Base-by-base conservation (phyloP, 2,113 vertebrate species). In the Sceloporus undulatus region DNA sequence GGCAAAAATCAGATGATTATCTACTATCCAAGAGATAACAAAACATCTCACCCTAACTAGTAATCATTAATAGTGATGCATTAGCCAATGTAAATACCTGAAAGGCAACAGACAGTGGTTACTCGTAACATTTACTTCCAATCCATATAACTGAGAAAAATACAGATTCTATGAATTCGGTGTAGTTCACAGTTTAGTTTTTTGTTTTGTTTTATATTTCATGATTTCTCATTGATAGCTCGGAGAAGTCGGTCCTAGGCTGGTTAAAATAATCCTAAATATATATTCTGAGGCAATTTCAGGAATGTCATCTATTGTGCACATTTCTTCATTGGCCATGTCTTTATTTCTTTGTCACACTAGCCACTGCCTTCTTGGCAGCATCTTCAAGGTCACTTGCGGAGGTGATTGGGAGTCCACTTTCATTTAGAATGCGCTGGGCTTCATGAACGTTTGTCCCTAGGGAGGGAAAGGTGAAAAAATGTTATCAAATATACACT, bases 361-460 rank as follows among this genome's bases (percentile, higher is more conserved):
- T 97, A 11, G 98, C 98, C 92, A 99, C 98, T 0, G 97, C 98
- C 92, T 99, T 99, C 96, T 91, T 98, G 40, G 99, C 99, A 0
- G 99, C 99, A 42, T 99, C 99, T 34, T 99, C 99, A 86, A 99
- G 96, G 96, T 99, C 95, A 0, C 66, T 95, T 5, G 99, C 99
- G 0, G 98, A 89, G 0, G 95, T 98, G 95, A 99, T 99, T 85
- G 98, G 98, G 76, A 99, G 97, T 0, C 99, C 98, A 1, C 99
- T 99, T 90, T 98, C 98, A 0, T 11, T 96, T 93, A 99, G 97
- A 34, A 99, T 99, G 29, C 95, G 96, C 93, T 98, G 98, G 74
- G 99, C 99, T 94, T 99, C 99, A 0, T 97, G 95, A 66, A 99
- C 99, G 23, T 99, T 99, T 84, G 99, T 99, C 71, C 99, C 99